These are phyloP conservation scores for Heliconius himera DNA, from an alignment of 1,140 invertebrate species.

Conservation along the genomic window DNA sequence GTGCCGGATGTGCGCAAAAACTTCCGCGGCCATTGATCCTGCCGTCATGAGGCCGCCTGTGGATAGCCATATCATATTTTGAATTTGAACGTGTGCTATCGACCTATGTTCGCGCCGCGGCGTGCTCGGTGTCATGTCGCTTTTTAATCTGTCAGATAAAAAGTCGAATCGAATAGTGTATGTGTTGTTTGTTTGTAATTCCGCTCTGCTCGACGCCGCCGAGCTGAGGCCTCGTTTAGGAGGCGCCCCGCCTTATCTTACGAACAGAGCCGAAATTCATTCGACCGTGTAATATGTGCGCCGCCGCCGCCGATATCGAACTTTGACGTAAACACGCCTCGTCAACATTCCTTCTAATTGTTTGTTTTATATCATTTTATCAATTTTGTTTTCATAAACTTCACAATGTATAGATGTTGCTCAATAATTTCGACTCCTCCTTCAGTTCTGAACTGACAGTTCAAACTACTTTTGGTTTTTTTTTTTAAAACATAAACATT, in stretches of 20 bases:
- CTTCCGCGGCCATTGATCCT: constrained; percentile 65
- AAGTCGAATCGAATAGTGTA: constrained; percentile 52
- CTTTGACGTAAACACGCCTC: constrained; percentile 47
- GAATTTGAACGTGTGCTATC: constrained; percentile 56
- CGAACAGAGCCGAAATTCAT: constrained; percentile 65
- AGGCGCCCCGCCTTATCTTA: constrained; percentile 71
- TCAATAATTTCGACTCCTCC: neutral
- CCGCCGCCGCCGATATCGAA: constrained; percentile 50
- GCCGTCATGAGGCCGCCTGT: constrained; percentile 52
- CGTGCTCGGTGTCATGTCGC: constrained; percentile 51
- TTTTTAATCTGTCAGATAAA: constrained; percentile 71
- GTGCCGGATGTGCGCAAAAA: constrained; percentile 61
- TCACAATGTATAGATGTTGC: neutral
- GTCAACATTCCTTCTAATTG: constrained; percentile 37
- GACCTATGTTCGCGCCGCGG: constrained; percentile 48
- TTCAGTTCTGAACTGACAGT: too few species aligned
- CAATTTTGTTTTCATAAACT: constrained; percentile 8
- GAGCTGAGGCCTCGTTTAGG: constrained; percentile 71
- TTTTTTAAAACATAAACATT: neutral
- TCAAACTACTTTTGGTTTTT: too few species aligned
- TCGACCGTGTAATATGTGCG: constrained; percentile 67
- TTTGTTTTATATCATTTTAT: constrained; percentile 32
- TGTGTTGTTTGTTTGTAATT: constrained; percentile 71
- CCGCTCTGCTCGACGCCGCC: constrained; percentile 51
- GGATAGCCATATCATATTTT: constrained; percentile 56